Conservation (phyloP, 2,888 invertebrate genomes). For the Coelinius sp. region DNA sequence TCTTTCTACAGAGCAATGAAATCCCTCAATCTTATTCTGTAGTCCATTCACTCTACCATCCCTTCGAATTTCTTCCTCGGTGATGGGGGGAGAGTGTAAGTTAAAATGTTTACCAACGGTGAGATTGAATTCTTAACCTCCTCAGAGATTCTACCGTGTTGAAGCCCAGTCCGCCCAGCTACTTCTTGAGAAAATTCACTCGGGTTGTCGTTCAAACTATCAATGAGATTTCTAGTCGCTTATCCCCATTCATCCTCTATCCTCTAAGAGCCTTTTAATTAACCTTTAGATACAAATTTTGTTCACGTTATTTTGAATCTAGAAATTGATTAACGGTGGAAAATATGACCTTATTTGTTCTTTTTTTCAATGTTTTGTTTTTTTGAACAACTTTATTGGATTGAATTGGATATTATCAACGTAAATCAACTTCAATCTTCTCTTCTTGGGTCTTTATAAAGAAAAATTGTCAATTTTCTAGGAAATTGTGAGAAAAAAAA, state of each 20-base stretch:
- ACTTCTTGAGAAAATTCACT: constrained; percentile 25
- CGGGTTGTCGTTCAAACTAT: constrained; percentile 26
- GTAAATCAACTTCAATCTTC: not conserved
- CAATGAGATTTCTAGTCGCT: constrained; percentile 6
- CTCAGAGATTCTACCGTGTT: constrained; percentile 30
- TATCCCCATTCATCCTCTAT: not conserved
- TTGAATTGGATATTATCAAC: not conserved
- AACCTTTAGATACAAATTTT: too few relatives aligned
- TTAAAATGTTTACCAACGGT: constrained; percentile 60
- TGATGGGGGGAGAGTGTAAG: constrained; percentile 40
- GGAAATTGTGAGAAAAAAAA: too few relatives aligned
- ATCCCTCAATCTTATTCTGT: not conserved
- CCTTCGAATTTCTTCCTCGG: not conserved
- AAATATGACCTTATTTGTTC: too few relatives aligned
- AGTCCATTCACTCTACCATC: not conserved
- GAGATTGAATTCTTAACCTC: constrained; percentile 63
- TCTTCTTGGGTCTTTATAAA: too few relatives aligned
- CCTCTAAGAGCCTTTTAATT: constrained; percentile 1
- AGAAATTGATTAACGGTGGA: too few relatives aligned
- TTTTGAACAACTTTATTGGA: too few relatives aligned
- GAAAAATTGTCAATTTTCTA: not conserved
- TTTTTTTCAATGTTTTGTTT: not conserved
- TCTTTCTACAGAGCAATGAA: not conserved
- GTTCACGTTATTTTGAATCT: too few relatives aligned
- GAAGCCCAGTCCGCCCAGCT: constrained; percentile 24